These are phyloP conservation scores for Callinectes sapidus DNA, from an alignment of 2,888 invertebrate species.

Conservation along the genomic window DNA sequence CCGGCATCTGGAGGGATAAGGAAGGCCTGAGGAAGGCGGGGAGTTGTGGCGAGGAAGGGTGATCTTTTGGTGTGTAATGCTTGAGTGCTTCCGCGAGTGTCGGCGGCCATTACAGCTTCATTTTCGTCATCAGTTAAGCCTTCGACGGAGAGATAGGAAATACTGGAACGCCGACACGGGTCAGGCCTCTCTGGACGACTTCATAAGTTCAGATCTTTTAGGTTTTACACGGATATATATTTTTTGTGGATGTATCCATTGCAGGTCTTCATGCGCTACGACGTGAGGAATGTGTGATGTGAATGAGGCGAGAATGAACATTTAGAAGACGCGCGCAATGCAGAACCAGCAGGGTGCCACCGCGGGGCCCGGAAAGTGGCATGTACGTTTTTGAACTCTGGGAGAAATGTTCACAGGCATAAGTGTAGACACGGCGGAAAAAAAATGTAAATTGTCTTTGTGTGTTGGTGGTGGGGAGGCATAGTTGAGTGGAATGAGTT, in stretches of 20 bases:
- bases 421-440: neutral
- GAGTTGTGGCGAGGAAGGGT: neutral
- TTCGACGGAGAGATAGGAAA: constrained; percentile 34
- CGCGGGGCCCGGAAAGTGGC: neutral
- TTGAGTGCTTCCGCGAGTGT: constrained; percentile 22
- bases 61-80: constrained; percentile 37
- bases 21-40: neutral
- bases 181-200: constrained; percentile 29
- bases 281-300: constrained; percentile 15
- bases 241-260: neutral
- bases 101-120: constrained; percentile 36
- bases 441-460: neutral
- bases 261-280: neutral
- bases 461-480: neutral
- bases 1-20: neutral
- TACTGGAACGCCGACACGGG: constrained; percentile 24
- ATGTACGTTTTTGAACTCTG: neutral
- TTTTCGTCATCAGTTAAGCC: constrained; percentile 31
- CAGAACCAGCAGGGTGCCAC: neutral
- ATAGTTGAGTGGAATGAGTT: neutral
- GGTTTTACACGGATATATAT: neutral
- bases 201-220: constrained; percentile 28
- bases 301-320: neutral
- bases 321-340: neutral
- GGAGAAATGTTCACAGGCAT: neutral